A percentile compares a stretch with the other conserved stretches of the same genome.
phyloP scores from a whole-genome alignment of 2,113 vertebrate genomes.

The Dicentrarchus labrax region DNA sequence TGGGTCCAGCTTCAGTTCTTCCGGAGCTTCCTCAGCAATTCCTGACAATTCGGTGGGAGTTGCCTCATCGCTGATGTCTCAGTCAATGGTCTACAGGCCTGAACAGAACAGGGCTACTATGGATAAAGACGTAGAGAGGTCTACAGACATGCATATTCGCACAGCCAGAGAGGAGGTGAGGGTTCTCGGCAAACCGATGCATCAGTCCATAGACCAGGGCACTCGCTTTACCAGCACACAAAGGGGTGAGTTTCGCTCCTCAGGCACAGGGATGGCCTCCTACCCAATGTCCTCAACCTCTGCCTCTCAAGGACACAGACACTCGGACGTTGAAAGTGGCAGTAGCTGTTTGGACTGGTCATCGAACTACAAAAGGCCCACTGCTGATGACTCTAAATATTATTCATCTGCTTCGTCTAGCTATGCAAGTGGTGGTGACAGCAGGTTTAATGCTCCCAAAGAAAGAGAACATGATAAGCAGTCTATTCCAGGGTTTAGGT shows the following conservation, averaged over 20 bases:
- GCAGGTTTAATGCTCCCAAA: background rate
- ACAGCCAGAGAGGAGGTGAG: conserved; percentile 83
- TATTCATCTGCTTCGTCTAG: conserved; percentile 60
- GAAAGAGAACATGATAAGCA: conserved; percentile 7
- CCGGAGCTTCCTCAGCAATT: conserved; percentile 1
- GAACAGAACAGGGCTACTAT: conserved; percentile 57
- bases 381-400: conserved; percentile 26
- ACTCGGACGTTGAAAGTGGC: conserved; percentile 28
- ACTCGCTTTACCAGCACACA: conserved; percentile 81
- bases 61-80: conserved; percentile 52
- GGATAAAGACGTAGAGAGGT: conserved; percentile 61
- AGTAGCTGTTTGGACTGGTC: conserved; percentile 67
- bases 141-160: conserved; percentile 78
- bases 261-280: background rate
- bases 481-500: conserved; percentile 64
- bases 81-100: conserved; percentile 76
- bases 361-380: conserved; percentile 40
- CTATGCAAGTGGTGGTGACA: background rate
- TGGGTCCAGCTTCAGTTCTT: conserved; percentile 44
- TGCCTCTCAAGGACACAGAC: conserved; percentile 24
- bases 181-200: conserved; percentile 81
- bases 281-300: conserved; percentile 36
- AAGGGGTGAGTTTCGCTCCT: conserved; percentile 52
- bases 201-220: conserved; percentile 73
- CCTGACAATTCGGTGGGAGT: conserved; percentile 34